Base-by-base conservation (phyloP, 2,797 vertebrate genomes). In the Silurus lanzhouensis region DNA sequence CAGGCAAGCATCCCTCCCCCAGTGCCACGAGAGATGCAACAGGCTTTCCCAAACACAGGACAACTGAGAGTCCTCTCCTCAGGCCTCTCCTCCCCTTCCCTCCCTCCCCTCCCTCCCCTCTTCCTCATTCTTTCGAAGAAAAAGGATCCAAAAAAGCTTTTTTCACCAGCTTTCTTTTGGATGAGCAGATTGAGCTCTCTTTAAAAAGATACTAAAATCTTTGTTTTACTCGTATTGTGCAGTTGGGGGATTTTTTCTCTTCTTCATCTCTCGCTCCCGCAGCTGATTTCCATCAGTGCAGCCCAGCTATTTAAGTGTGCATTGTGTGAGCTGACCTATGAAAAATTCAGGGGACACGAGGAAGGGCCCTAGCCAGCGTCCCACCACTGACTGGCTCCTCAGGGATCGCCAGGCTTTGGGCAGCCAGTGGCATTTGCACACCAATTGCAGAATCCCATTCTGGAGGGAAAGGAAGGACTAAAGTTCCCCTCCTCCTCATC, bases 171-270 rank as follows among this genome's bases (percentile, higher is more conserved):
- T 81, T 84, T 78, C 88, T 88, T 88, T 88, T 87, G 81, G 87
- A 88, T 82, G 84, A 84, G 84, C 63, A 83, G 84, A 83, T 57
- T 83, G 84, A 88, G 87, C 80, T 82, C 88, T 85, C 66, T 82
- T 89, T 86, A 88, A 89, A 90, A 90, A 90, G 88, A 90, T 88
- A 90, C 87, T 86, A 85, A 87, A 88, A 88, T 90, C 88, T 89
- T 90, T 88, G 87, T 88, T 88, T 87, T 84, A 86, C 85, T 84
- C 67, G 81, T 72, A 87, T 89, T 88, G 83, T 86, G 84, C 17
- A 61, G 77, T 17, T 83, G 85, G 70, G 85, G 77, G 75, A 83
- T 85, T 87, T 78, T 72, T 46, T 63, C 75, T 83, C 75, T 66
- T 77, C 55, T 46, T 84, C 61, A 60, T 25, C 78, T 80, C 78